These are phyloP conservation scores for Zootermopsis nevadensis DNA, from an alignment of 2,888 invertebrate genomes.

Conservation along the genomic window DNA sequence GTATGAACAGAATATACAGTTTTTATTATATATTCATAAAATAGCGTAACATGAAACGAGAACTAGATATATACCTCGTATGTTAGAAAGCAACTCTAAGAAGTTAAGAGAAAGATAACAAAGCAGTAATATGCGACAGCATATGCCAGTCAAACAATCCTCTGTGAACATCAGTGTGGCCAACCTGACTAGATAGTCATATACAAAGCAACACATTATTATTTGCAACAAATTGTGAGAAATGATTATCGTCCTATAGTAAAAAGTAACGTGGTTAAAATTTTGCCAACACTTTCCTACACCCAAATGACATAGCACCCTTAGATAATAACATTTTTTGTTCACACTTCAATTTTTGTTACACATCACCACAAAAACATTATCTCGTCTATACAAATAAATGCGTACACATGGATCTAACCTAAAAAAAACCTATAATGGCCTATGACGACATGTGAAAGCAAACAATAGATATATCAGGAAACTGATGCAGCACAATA, in stretches of 20 bases:
- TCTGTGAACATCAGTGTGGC: constrained; percentile 30
- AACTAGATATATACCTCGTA: background rate
- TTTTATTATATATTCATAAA: constrained; percentile 38
- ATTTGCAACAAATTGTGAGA: constrained; percentile 44
- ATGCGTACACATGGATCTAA: constrained; percentile 49
- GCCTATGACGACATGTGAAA: constrained; percentile 23
- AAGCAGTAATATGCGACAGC: constrained; percentile 34
- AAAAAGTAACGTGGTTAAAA: constrained; percentile 35
- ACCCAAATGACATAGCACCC: constrained; percentile 41
- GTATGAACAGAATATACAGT: constrained; percentile 53
- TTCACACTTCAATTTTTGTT: constrained; percentile 42
- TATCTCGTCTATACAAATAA: constrained; percentile 50
- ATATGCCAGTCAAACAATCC: constrained; percentile 42
- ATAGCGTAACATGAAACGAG: constrained; percentile 25
- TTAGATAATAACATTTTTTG: constrained; percentile 33
- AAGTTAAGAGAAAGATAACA: background rate
- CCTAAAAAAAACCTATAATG: constrained; percentile 13
- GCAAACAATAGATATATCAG: constrained; percentile 25
- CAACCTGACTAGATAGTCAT: constrained; percentile 44
- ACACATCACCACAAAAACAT: constrained; percentile 38
- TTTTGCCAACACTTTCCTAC: constrained; percentile 38
- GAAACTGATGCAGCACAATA: constrained; percentile 20
- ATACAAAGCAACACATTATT: constrained; percentile 42
- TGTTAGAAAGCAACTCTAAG: constrained; percentile 33
- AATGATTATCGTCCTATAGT: constrained; percentile 24